A percentile compares a stretch with the other conserved stretches of the same genome.
Evolutionary conservation across 2,888 invertebrate genomes (phyloP).

Genomic region (Rhyacophila evoluta): DNA sequence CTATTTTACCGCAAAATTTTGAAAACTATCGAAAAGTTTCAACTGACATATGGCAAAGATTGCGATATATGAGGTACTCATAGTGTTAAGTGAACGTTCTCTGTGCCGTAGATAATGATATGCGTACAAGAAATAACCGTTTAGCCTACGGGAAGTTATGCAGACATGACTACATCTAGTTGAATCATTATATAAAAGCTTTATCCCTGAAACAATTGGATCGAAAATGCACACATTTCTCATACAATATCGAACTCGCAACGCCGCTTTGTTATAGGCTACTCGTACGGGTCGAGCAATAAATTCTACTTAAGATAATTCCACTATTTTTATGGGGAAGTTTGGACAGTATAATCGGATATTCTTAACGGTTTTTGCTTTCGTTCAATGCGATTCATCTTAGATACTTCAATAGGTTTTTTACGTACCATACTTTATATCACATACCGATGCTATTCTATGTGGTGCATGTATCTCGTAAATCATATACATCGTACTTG

Average conservation of each 20-base stretch:
- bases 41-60: too few relatives aligned
- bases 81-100: constrained; percentile 13
- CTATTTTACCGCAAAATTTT: too few relatives aligned
- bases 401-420: not conserved
- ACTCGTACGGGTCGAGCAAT: constrained; percentile 30
- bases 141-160: constrained; percentile 38
- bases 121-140: constrained; percentile 30
- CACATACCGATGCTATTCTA: too few relatives aligned
- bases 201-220: constrained; percentile 34
- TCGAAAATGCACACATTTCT: constrained; percentile 38
- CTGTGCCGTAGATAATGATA: constrained; percentile 19
- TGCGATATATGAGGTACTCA: not conserved
- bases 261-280: constrained; percentile 29
- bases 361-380: constrained; percentile 35
- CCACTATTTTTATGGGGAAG: constrained; percentile 34
- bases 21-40: too few relatives aligned
- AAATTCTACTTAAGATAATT: constrained; percentile 44
- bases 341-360: constrained; percentile 46
- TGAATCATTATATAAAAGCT: constrained; percentile 25
- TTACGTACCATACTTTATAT: not conserved
- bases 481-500: too few relatives aligned
- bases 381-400: not conserved
- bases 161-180: constrained; percentile 30
- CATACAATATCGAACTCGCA: constrained; percentile 32
- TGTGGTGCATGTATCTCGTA: too few relatives aligned